Evolutionary conservation across 2,113 vertebrate genomes (phyloP).

Genomic region (Sciurus niger): DNA sequence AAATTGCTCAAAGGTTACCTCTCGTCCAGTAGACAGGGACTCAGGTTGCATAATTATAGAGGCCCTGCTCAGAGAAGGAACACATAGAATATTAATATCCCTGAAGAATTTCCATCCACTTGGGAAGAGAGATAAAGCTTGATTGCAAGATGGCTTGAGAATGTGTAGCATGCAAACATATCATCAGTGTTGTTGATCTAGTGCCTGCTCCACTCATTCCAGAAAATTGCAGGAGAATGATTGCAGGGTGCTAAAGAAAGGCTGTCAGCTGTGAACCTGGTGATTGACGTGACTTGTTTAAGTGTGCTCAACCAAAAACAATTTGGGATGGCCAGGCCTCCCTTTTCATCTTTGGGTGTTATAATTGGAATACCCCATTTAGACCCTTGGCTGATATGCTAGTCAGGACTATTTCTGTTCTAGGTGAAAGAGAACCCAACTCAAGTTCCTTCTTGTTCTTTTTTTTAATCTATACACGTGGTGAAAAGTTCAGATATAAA

Average conservation of each 20-base stretch:
- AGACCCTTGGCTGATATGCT: not conserved
- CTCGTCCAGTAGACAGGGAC: constrained; percentile 64
- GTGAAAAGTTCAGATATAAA: not conserved
- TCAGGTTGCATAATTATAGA: constrained; percentile 21
- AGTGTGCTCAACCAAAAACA: constrained; percentile 6
- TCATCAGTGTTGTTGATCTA: constrained; percentile 42
- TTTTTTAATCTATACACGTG: not conserved
- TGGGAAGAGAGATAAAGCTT: not conserved
- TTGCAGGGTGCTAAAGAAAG: constrained; percentile 20
- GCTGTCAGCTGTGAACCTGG: constrained; percentile 27
- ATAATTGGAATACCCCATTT: not conserved
- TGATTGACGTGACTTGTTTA: constrained; percentile 35
- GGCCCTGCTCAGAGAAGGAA: not conserved
- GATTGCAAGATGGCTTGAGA: constrained; percentile 36
- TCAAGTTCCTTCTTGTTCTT: not conserved
- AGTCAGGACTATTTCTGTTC: constrained; percentile 11
- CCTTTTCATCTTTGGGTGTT: not conserved
- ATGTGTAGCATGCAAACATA: not conserved
- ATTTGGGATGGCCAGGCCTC: not conserved
- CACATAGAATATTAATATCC: constrained; percentile 43
- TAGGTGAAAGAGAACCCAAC: constrained; percentile 37
- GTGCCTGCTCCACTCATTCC: constrained; percentile 37
- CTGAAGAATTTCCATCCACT: not conserved
- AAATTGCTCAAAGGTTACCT: constrained; percentile 79
- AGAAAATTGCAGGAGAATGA: constrained; percentile 59